A percentile compares a stretch with the other conserved stretches of the same genome.
Evolutionary conservation across 2,888 invertebrate genomes (phyloP).

Genomic region (Dusona sp.): DNA sequence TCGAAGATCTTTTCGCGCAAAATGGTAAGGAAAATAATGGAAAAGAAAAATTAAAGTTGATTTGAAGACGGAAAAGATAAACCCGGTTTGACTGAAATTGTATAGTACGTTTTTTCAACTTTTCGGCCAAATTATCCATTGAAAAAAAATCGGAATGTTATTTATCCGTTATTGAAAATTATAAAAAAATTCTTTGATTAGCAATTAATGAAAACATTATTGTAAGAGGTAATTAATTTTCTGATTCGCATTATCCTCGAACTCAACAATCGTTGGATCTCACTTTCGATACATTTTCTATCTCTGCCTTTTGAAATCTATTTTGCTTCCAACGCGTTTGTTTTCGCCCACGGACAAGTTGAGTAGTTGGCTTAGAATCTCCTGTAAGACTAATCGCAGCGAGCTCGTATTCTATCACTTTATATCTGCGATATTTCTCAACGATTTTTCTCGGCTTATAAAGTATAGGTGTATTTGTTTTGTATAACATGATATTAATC

Average conservation of each 20-base stretch:
- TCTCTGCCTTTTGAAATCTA: slow-evolving; percentile 13
- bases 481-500: slow-evolving; percentile 52
- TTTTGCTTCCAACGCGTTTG: slow-evolving; percentile 32
- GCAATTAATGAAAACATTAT: background rate
- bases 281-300: background rate
- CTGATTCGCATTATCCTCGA: background rate
- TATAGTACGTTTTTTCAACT: background rate
- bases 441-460: slow-evolving; percentile 30
- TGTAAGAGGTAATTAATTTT: background rate
- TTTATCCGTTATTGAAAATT: background rate
- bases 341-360: slow-evolving; percentile 31
- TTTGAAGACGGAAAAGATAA: background rate
- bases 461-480: slow-evolving; percentile 18
- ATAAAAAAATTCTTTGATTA: background rate
- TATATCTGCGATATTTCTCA: slow-evolving; percentile 49
- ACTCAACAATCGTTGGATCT: background rate
- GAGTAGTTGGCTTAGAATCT: slow-evolving; percentile 58
- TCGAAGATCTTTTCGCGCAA: slow-evolving; percentile 11
- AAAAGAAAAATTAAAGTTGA: background rate
- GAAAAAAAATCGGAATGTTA: background rate
- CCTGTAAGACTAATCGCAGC: slow-evolving; percentile 40
- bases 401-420: slow-evolving; percentile 48
- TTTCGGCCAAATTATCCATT: background rate
- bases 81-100: background rate
- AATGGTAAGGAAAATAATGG: background rate